A percentile compares a stretch with the other conserved stretches of the same genome.
Conservation (phyloP, 2,888 invertebrate genomes). For the Physocephala rufipes region DNA sequence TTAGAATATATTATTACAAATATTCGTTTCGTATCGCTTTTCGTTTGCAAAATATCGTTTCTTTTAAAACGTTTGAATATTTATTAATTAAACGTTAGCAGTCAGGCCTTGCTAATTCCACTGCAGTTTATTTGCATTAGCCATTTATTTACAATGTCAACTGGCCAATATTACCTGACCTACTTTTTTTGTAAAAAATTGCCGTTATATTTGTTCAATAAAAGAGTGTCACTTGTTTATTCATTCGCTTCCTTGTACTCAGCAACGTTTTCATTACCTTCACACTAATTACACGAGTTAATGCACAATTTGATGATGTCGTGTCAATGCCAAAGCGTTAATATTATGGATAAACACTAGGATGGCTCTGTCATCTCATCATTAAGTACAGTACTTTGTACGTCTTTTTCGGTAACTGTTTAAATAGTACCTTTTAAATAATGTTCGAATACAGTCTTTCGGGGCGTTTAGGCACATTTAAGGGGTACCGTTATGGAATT, state of each 20-base stretch:
- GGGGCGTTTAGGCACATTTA: not conserved
- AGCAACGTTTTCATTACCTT: slow-evolving; percentile 8
- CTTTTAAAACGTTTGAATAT: too few species aligned
- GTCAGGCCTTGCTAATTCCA: too few species aligned
- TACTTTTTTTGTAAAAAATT: too few species aligned
- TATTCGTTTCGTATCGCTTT: too few species aligned
- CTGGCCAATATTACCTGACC: too few species aligned
- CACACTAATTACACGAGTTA: slow-evolving; percentile 15
- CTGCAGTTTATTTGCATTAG: too few species aligned
- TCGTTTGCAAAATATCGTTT: too few species aligned
- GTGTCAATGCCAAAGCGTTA: slow-evolving; percentile 11
- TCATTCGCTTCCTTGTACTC: not conserved
- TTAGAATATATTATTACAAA: too few species aligned
- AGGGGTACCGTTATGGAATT: too few species aligned
- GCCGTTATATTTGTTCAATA: slow-evolving; percentile 11
- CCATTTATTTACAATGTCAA: too few species aligned
- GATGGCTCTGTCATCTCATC: not conserved
- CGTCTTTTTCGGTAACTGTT: not conserved
- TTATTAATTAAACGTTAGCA: too few species aligned
- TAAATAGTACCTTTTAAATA: not conserved
- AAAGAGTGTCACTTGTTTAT: slow-evolving; percentile 19
- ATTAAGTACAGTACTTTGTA: not conserved
- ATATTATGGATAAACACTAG: not conserved
- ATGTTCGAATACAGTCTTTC: not conserved
- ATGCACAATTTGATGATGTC: slow-evolving; percentile 3